Evolutionary conservation across 2,797 vertebrate species (phyloP), one percentile per base, ranked within the genome.

Genomic region (Selene dorsalis): DNA sequence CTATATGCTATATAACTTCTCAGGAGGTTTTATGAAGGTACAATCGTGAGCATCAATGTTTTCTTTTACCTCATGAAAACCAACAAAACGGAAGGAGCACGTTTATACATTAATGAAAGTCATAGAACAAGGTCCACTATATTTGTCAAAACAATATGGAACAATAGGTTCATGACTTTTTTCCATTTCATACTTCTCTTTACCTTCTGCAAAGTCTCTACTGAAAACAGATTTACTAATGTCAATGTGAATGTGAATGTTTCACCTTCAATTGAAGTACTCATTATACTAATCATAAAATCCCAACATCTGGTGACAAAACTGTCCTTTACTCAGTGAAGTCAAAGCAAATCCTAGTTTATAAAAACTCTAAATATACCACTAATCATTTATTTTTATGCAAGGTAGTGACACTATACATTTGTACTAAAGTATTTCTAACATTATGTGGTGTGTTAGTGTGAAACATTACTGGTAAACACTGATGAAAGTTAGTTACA

Each of bases 61-160:
- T 75, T 50, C 2, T 35, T 56, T 67, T 24, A 28, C 57, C 30
- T 35, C 2, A 63, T 50, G n/a, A 63, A 68, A 65, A 61, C 52
- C 75, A 38, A 9, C n/a, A 39, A 18, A 61, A 12, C 22, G 66
- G 52, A 65, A 43, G 41, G 28, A 30, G 43, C 24, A 18, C 14
- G 1, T n/a, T 24, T 4, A 4, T 17, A 6, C 4, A 6, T 53
- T 24, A 9, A 16, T 30, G 20, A 77, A 58, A 70, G 12, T 3
- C 48, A 4, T 4, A 26, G 24, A 50, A 59, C 57, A 55, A 16
- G 7, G 39, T 39, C 6, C 10, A 61, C 24, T 24, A 5, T 22
- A 45, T 35, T 18, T 65, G 57, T 65, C 16, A 69, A 53, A 59
- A 53, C 16, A 26, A 43, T 16, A 22, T 48, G 4, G 17, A 45